Evolutionary conservation across 2,888 invertebrate genomes (phyloP).

Genomic region (Chesias legatella): DNA sequence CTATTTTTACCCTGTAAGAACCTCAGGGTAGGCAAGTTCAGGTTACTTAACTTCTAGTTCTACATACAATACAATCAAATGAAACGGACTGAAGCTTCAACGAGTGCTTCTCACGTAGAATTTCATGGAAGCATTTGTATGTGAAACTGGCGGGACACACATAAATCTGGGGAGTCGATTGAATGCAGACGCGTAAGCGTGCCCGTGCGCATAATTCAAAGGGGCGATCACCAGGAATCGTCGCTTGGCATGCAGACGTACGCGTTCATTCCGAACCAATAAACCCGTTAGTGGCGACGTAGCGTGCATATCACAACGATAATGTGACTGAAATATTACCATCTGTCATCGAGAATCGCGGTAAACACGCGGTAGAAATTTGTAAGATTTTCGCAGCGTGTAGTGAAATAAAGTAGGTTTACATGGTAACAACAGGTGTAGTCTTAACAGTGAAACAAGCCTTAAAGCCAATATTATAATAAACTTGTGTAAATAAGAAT

Average conservation of each 20-base stretch:
- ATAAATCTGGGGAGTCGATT: slow-evolving; percentile 69
- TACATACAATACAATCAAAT: neutral
- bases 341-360: slow-evolving; percentile 17
- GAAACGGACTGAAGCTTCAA: slow-evolving; percentile 16
- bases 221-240: slow-evolving; percentile 75
- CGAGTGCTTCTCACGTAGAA: slow-evolving; percentile 45
- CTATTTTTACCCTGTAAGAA: no score
- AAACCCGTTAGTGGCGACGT: slow-evolving; percentile 73
- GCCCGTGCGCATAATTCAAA: slow-evolving; percentile 75
- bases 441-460: no score
- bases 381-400: slow-evolving; percentile 11
- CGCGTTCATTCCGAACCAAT: slow-evolving; percentile 67
- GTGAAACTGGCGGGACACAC: slow-evolving; percentile 54
- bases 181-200: slow-evolving; percentile 70
- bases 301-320: slow-evolving; percentile 64
- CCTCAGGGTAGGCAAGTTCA: no score
- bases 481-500: no score
- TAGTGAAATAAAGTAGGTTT: no score
- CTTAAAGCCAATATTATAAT: no score
- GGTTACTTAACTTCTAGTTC: no score
- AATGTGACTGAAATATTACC: slow-evolving; percentile 33
- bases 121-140: slow-evolving; percentile 66
- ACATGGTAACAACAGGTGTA: no score
- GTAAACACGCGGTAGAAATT: neutral
- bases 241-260: slow-evolving; percentile 73